Evolutionary conservation across 2,888 invertebrate species (phyloP).

Genomic region (Hirtodrosophila histrioides): DNA sequence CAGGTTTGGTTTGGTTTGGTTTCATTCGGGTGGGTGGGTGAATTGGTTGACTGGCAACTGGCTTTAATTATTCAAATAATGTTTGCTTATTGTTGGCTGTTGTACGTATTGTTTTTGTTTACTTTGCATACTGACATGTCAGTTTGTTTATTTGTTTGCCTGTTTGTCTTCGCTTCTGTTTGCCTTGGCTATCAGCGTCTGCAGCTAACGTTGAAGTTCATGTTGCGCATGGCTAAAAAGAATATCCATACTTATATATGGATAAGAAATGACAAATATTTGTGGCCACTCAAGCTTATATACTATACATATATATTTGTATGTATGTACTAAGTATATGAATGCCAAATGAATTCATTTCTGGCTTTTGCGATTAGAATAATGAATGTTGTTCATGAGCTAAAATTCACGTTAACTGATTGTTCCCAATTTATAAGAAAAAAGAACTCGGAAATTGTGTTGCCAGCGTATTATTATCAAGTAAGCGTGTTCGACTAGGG

Average conservation of each 20-base stretch:
- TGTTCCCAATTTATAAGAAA: background rate
- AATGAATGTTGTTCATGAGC: too few species aligned
- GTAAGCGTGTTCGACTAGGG: too few species aligned
- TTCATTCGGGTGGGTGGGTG: background rate
- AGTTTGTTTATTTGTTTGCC: slow-evolving; percentile 32
- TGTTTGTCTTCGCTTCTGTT: slow-evolving; percentile 41
- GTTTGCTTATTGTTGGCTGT: slow-evolving; percentile 30
- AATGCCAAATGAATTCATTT: background rate
- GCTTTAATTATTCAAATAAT: slow-evolving; percentile 66
- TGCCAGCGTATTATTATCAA: too few species aligned
- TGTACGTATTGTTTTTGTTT: slow-evolving; percentile 21
- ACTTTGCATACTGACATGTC: slow-evolving; percentile 30
- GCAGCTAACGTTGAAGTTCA: slow-evolving; percentile 55
- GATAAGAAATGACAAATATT: slow-evolving; percentile 26
- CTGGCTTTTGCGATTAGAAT: too few species aligned
- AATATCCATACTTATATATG: background rate
- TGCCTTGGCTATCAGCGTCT: slow-evolving; percentile 36
- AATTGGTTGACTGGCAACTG: slow-evolving; percentile 22
- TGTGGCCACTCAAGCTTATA: background rate
- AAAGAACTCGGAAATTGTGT: too few species aligned
- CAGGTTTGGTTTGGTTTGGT: too few species aligned
- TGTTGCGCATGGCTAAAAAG: slow-evolving; percentile 36
- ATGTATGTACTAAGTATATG: too few species aligned
- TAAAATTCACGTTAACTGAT: background rate
- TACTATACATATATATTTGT: too few species aligned